phyloP scores from a whole-genome alignment of 2,113 vertebrate genomes.

The Lipophrys pholis region DNA sequence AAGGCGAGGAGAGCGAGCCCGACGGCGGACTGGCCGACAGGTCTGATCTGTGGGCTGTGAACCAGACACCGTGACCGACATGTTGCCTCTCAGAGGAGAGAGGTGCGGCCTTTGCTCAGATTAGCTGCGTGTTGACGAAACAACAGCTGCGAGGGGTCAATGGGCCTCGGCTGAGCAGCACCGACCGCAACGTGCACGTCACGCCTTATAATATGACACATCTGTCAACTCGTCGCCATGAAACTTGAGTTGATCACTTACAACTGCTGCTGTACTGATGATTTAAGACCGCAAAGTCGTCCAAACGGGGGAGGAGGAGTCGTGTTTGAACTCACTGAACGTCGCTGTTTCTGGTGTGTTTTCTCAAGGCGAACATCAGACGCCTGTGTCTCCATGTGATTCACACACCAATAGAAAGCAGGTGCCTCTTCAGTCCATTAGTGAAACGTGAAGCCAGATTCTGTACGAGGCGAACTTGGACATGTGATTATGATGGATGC shows the following conservation, averaged over 20 bases:
- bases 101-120: conserved; percentile 47
- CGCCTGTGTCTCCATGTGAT: neutral
- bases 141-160: conserved; percentile 72
- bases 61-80: conserved; percentile 69
- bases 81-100: conserved; percentile 53
- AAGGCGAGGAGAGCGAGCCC: conserved; percentile 16
- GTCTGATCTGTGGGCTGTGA: conserved; percentile 34
- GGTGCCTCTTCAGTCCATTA: conserved; percentile 10
- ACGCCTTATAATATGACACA: conserved; percentile 71
- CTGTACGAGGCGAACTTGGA: conserved; percentile 26
- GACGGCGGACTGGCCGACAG: conserved; percentile 40
- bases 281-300: conserved; percentile 27
- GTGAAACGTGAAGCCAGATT: neutral
- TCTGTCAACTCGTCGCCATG: conserved; percentile 66
- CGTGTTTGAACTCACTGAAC: neutral
- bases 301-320: neutral
- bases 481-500: conserved; percentile 37
- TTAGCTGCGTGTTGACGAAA: conserved; percentile 55
- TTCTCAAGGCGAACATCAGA: neutral
- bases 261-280: conserved; percentile 33
- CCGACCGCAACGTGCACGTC: conserved; percentile 34
- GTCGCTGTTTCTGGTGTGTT: neutral
- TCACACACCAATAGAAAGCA: neutral
- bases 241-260: conserved; percentile 62
- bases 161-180: conserved; percentile 24